Percentiles rank a stretch among this genome's conserved stretches.
phyloP scores from a whole-genome alignment of 2,888 invertebrate species.

The Drosophila lacicola region DNA sequence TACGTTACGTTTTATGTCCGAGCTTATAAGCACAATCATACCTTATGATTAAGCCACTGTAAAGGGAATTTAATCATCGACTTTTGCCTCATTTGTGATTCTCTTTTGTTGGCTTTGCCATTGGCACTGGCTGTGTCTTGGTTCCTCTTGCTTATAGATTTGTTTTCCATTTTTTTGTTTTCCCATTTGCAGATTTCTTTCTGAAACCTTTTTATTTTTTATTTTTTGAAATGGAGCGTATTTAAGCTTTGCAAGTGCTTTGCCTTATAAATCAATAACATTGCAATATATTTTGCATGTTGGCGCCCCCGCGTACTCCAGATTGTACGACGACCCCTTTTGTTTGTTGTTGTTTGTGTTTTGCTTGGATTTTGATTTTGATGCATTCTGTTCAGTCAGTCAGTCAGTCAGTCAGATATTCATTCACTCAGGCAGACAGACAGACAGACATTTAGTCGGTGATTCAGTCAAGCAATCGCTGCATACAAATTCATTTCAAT shows the following conservation, averaged over 20 bases:
- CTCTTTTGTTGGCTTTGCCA: conserved; percentile 54
- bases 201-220: conserved; percentile 11
- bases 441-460: conserved; percentile 31
- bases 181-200: conserved; percentile 30
- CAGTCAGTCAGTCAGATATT: conserved; percentile 35
- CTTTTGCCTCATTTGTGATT: conserved; percentile 48
- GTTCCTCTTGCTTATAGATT: conserved; percentile 65
- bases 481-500: conserved; percentile 77
- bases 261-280: conserved; percentile 74
- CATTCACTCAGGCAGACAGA: conserved; percentile 30
- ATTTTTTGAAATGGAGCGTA: conserved; percentile 28
- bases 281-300: conserved; percentile 73
- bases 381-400: conserved; percentile 47
- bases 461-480: conserved; percentile 52
- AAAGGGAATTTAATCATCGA: conserved; percentile 48
- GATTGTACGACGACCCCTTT: conserved; percentile 10
- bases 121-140: conserved; percentile 57
- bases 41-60: neutral
- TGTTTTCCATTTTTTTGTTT: conserved; percentile 13
- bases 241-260: conserved; percentile 70
- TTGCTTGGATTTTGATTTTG: conserved; percentile 56
- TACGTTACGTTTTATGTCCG: neutral
- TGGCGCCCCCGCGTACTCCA: conserved; percentile 6
- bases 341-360: conserved; percentile 38
- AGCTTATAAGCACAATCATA: neutral